Evolutionary conservation across 1,140 invertebrate species (phyloP), one percentile per base, ranked within the genome.

Genomic region (Coelopa frigida): DNA sequence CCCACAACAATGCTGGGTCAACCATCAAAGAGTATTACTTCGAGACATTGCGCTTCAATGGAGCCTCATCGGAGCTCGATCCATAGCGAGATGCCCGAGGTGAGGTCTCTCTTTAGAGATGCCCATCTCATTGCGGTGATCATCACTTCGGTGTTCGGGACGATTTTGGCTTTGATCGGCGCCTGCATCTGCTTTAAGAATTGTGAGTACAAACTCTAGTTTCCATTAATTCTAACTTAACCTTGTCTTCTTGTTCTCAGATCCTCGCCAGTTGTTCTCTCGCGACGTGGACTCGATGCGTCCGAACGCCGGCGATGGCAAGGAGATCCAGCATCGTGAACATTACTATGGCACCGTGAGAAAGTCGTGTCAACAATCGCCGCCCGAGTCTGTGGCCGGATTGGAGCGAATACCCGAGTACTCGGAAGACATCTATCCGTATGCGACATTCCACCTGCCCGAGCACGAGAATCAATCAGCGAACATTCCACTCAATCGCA

Each of bases 1-100:
- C 82, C 10, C 75, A 79, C 52, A 86, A 84, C 61, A 80, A 82
- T 58, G 83, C 83, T 7, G 84, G 84, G 3, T 78, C 78, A 22
- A 82, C 79, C 15, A 75, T 79, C 31, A 75, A 74, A 42, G 76
- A 81, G 50, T 82, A 82, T 55, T 70, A 74, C 50, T 83, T 85
- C 65, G 75, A 73, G 26, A 86, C 83, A 10, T 70, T 80, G 29
- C 73, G 71, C 47, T 59, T 70, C 46, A 66, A 57, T 45, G 80
- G 80, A 48, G 76, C 76, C 73, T 60, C 57, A 59, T 32, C 49
- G 2, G 51, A 49, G 15, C 46, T 70, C 51, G 66, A 69, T 49
- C 33, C 61, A 66, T 32, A 51, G 65, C 32, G 67, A 66, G 31
- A 46, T 63, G 32, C 66, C 67, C 35, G 59, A 66, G 48, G 57